These are phyloP conservation scores for Molossus molossus DNA, from an alignment of 2,797 vertebrate species.

Conservation along the genomic window DNA sequence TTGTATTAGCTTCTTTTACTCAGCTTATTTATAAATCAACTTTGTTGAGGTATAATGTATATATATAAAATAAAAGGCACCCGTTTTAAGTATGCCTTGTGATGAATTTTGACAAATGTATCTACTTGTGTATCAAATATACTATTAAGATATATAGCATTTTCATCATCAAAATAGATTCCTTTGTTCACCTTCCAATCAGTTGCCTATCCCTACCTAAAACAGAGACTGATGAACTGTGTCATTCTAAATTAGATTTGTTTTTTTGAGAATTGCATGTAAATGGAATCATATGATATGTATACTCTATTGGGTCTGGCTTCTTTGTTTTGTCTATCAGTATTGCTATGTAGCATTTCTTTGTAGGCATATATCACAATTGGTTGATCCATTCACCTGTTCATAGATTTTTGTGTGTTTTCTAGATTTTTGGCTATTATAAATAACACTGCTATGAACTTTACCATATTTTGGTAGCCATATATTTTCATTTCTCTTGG, in stretches of 20 bases:
- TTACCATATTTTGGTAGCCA: not conserved
- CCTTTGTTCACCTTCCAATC: not conserved
- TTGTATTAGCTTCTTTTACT: constrained; percentile 18
- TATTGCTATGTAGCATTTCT: not conserved
- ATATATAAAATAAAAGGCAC: not conserved
- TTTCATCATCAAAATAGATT: not conserved
- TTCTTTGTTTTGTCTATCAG: not conserved
- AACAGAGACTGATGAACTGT: not conserved
- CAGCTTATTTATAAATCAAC: not conserved
- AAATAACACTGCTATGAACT: not conserved
- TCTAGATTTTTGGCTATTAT: not conserved
- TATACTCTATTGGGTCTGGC: not conserved
- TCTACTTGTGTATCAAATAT: not conserved
- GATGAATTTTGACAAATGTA: constrained; percentile 12
- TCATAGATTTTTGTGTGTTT: not conserved
- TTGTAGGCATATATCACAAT: not conserved
- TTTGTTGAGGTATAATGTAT: not conserved
- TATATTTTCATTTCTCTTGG: constrained; percentile 42
- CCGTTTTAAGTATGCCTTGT: constrained; percentile 13
- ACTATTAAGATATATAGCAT: not conserved
- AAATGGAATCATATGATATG: not conserved
- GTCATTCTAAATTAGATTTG: not conserved
- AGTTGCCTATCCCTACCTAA: not conserved
- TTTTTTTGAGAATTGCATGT: not conserved
- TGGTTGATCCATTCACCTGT: not conserved